Base-by-base conservation (phyloP, 2,797 vertebrate species). In the Smutsia temminckii region DNA sequence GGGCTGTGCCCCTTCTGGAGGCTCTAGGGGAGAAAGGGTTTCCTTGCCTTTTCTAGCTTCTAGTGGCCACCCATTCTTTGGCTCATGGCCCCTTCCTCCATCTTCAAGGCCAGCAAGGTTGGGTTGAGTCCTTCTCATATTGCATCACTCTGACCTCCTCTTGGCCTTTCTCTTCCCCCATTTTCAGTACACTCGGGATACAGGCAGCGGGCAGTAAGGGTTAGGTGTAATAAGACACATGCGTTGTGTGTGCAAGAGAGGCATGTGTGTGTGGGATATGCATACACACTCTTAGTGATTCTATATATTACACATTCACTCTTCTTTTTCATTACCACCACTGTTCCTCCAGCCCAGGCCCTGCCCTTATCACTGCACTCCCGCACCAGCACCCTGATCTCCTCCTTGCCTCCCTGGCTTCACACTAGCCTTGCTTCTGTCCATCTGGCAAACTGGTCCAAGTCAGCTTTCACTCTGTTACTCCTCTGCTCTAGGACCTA, bases 401-500 rank as follows among this genome's bases (percentile, higher is more conserved):
- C 34, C 42, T 72, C 75, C 59, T 94, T 12, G 6, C 57, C 27
- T 93, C 68, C n/a, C 74, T 90, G 59, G 42, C 85, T 77, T 89
- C 16, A 57, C n/a, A 29, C 32, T 59, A 81, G 40, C 42, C 63
- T 97, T 78, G 63, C 12, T 93, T 63, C 34, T 13, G 16, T 17
- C 29, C 23, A 1, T 79, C 37, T 34, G 84, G 46, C 57, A 89
- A 53, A 69, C 68, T 75, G 55, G 42, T 81, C 75, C 88, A 96
- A 81, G 63, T 92, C 75, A 95, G 64, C 64, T 79, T 91, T 78
- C 53, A 75, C 64, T 74, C 27, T 27, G 29, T 59, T 59, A 93
- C n/a, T 49, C 23, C 20, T 75, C n/a, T 87, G 59, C 20, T 89
- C 89, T 66, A 84, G 29, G 66, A 85, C 66, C 66, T 79, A 89